phyloP scores from a whole-genome alignment of 2,797 vertebrate genomes.

The Rhodeus uyekii region DNA sequence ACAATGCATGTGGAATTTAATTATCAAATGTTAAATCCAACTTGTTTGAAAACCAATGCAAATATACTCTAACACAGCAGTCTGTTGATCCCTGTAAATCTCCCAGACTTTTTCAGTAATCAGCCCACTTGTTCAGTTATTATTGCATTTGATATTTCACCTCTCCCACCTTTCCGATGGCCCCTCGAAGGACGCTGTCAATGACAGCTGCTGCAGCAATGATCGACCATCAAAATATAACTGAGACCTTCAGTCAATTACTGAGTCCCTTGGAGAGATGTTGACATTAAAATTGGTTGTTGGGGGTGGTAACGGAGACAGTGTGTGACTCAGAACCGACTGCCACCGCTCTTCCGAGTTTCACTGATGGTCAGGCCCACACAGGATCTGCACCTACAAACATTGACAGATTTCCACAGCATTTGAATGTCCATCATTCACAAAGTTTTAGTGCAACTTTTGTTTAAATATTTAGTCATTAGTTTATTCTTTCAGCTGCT shows the following conservation, averaged over 20 bases:
- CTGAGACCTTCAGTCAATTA: conserved; percentile 33
- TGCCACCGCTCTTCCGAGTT: neutral
- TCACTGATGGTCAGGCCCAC: neutral
- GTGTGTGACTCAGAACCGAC: conserved; percentile 1
- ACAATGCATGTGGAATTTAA: too few relatives aligned
- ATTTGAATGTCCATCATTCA: neutral
- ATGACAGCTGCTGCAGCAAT: conserved; percentile 15
- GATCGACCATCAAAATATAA: conserved; percentile 1
- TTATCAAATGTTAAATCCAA: neutral
- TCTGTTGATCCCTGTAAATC: neutral
- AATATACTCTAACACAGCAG: neutral
- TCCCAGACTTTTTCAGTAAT: conserved; percentile 15
- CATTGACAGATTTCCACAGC: neutral
- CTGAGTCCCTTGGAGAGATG: neutral
- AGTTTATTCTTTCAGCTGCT: neutral
- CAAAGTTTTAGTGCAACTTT: neutral
- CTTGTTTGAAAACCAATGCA: neutral
- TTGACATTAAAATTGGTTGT: conserved; percentile 26
- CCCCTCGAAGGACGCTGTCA: neutral
- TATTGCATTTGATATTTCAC: neutral
- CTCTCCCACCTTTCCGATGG: neutral
- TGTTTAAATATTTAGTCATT: neutral
- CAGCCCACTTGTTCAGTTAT: conserved; percentile 10
- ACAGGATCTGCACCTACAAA: neutral
- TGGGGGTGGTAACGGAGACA: neutral